phyloP scores from a whole-genome alignment of 2,113 vertebrate species.

The Aplodontia rufa region DNA sequence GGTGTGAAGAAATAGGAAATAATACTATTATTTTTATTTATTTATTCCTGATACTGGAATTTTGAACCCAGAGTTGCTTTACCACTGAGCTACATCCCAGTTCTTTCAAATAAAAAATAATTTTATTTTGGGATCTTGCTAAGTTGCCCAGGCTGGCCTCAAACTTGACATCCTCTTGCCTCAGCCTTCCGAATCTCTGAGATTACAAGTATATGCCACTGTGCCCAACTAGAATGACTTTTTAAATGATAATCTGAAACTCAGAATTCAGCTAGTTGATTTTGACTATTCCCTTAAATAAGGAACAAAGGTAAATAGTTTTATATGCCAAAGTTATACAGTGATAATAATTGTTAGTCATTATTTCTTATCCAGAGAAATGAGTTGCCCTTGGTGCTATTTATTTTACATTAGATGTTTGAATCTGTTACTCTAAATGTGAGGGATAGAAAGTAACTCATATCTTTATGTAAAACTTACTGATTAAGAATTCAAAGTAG shows the following conservation, averaged over 20 bases:
- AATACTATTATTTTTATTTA: background rate
- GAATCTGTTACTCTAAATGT: background rate
- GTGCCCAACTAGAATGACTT: background rate
- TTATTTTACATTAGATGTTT: background rate
- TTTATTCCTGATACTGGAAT: too few species aligned
- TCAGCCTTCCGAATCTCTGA: too few species aligned
- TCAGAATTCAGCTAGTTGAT: constrained; percentile 8
- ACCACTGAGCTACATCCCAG: too few species aligned
- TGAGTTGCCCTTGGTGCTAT: background rate
- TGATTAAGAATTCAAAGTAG: background rate
- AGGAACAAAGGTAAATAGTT: background rate
- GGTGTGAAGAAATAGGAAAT: background rate
- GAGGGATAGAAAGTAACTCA: background rate
- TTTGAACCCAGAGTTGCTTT: too few species aligned
- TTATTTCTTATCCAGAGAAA: background rate
- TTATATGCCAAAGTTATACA: background rate
- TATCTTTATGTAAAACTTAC: background rate
- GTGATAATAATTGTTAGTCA: background rate
- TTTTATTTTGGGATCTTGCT: too few species aligned
- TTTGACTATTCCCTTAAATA: background rate
- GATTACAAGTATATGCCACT: too few species aligned
- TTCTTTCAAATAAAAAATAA: too few species aligned
- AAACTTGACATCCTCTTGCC: too few species aligned
- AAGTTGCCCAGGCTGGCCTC: too few species aligned
- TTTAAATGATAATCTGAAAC: constrained; percentile 29